These are phyloP conservation scores for Chrysoperla carnea DNA, from an alignment of 1,140 invertebrate genomes.

Conservation along the genomic window DNA sequence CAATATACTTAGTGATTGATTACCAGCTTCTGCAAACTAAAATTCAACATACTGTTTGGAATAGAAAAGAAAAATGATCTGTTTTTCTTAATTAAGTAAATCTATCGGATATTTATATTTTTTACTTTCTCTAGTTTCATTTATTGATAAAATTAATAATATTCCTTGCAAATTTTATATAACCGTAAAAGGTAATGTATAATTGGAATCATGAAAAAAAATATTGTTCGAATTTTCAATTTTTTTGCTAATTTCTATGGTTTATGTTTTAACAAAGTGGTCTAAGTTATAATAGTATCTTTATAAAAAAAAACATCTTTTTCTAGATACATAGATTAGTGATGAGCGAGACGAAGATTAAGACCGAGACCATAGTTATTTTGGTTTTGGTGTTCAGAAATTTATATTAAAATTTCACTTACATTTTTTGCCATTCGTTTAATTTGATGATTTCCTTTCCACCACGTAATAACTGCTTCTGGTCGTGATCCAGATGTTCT, in stretches of 20 bases:
- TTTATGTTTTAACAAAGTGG: no score
- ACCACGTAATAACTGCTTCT: conserved; percentile 69
- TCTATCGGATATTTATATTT: neutral
- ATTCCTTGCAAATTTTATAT: no score
- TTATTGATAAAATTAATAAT: neutral
- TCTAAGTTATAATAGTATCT: no score
- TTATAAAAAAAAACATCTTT: no score
- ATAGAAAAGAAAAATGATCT: conserved; percentile 21
- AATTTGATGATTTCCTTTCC: conserved; percentile 62
- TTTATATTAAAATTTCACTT: conserved; percentile 34
- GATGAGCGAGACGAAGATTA: no score
- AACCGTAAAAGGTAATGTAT: no score
- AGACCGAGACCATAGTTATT: no score
- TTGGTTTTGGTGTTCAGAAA: no score
- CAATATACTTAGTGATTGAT: conserved; percentile 66
- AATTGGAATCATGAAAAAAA: no score
- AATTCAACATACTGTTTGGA: neutral
- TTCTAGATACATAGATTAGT: no score
- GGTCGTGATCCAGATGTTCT: conserved; percentile 64
- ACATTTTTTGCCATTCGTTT: conserved; percentile 61
- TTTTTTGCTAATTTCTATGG: no score
- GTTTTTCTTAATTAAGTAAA: conserved; percentile 2
- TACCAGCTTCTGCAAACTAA: conserved; percentile 62
- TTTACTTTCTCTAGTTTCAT: neutral
- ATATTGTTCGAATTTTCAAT: no score